Conservation (phyloP, 1,140 invertebrate genomes). For the Piezodorus guildinii region DNA sequence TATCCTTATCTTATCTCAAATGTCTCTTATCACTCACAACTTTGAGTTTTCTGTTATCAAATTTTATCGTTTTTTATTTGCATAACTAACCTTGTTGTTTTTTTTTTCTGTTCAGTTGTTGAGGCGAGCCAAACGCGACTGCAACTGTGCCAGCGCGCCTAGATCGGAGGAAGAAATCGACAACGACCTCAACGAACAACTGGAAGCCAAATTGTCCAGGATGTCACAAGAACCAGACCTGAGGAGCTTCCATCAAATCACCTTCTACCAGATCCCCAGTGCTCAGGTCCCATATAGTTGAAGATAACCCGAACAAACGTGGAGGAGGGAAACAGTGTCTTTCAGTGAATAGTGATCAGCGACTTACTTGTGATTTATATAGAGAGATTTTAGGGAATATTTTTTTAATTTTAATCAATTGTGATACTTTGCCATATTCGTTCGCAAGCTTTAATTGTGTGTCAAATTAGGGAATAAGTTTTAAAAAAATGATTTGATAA, state of each 20-base stretch:
- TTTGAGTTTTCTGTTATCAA: not conserved
- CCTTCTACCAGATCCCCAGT: constrained; percentile 5
- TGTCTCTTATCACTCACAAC: not conserved
- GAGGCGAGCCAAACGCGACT: constrained; percentile 19
- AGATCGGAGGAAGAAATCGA: constrained; percentile 14
- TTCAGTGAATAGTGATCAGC: constrained; percentile 5
- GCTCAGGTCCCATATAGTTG: constrained; percentile 1
- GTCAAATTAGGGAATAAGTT: too few species aligned
- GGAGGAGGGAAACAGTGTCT: not conserved
- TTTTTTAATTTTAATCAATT: too few species aligned
- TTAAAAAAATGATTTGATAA: too few species aligned
- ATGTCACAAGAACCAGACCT: constrained; percentile 4
- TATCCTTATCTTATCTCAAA: constrained; percentile 5
- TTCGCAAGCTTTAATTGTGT: too few species aligned
- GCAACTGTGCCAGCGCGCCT: not conserved
- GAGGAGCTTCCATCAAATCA: constrained; percentile 6
- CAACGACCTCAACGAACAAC: constrained; percentile 17
- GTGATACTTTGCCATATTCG: too few species aligned
- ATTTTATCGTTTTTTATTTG: not conserved
- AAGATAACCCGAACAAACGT: not conserved
- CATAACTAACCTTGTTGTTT: constrained; percentile 18
- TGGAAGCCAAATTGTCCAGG: constrained; percentile 1
- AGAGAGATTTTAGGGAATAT: too few species aligned
- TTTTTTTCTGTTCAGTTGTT: constrained; percentile 20
- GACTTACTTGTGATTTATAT: not conserved